These are phyloP conservation scores for Cylloceria caligata DNA, from an alignment of 2,888 invertebrate genomes.

Conservation along the genomic window DNA sequence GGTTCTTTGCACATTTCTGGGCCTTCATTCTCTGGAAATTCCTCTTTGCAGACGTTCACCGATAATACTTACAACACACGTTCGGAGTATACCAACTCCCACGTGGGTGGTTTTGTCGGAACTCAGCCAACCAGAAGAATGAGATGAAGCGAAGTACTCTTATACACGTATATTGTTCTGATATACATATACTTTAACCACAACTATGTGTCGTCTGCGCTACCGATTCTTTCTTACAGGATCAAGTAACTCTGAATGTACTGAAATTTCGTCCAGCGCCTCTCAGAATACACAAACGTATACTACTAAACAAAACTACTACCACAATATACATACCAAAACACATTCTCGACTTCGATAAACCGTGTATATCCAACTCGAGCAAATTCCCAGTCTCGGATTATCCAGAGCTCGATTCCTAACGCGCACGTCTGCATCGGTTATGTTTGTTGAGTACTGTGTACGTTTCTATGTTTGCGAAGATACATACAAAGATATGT, in stretches of 20 bases:
- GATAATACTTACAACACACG: conserved; percentile 28
- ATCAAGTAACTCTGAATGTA: conserved; percentile 26
- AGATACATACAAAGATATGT: conserved; percentile 52
- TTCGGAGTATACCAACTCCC: too few species aligned
- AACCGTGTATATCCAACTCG: conserved; percentile 23
- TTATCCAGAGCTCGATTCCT: conserved; percentile 45
- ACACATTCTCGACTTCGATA: conserved; percentile 32
- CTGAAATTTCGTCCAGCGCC: conserved; percentile 41
- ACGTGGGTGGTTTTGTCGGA: conserved; percentile 14
- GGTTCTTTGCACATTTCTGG: not conserved
- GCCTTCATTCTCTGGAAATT: not conserved
- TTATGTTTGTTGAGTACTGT: conserved; percentile 49
- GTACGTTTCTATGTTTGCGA: conserved; percentile 10
- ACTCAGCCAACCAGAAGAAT: conserved; percentile 8
- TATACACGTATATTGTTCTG: not conserved
- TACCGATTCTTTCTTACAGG: conserved; percentile 12
- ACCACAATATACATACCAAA: conserved; percentile 10
- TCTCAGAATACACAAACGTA: not conserved
- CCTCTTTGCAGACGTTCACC: conserved; percentile 14
- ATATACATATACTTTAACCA: not conserved
- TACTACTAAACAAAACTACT: conserved; percentile 39
- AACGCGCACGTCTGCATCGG: conserved; percentile 46
- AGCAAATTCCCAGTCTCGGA: conserved; percentile 29
- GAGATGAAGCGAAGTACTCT: conserved; percentile 19
- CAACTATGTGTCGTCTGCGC: conserved; percentile 13